phyloP scores from a whole-genome alignment of 2,888 invertebrate species.

The Globia sparganii region DNA sequence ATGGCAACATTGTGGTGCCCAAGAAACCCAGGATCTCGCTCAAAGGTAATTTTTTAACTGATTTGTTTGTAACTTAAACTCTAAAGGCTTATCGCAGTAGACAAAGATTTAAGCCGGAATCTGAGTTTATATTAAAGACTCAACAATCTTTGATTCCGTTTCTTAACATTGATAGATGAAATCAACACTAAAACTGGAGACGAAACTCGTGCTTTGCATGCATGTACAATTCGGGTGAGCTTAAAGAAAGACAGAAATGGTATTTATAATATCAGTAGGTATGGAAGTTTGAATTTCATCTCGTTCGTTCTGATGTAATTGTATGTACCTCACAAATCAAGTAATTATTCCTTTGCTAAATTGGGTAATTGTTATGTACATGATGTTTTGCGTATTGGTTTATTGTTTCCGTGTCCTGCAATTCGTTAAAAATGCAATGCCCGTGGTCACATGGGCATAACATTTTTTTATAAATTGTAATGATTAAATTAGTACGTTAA shows the following conservation, averaged over 20 bases:
- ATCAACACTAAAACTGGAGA: neutral
- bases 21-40: slow-evolving; percentile 93
- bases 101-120: neutral
- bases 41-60: slow-evolving; percentile 90
- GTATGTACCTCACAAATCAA: neutral
- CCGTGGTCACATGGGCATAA: neutral
- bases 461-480: neutral
- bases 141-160: neutral
- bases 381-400: neutral
- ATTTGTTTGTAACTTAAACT: slow-evolving; percentile 68
- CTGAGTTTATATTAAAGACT: neutral
- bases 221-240: too few relatives aligned
- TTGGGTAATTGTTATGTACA: neutral
- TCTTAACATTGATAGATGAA: neutral
- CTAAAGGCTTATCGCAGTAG: neutral
- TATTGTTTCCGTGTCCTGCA: neutral
- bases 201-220: neutral
- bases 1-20: slow-evolving; percentile 90
- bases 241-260: too few relatives aligned
- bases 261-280: too few relatives aligned
- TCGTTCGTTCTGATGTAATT: neutral
- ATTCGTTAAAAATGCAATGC: too few relatives aligned
- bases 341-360: neutral
- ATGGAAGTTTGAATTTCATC: too few relatives aligned
- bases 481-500: neutral